phyloP scores from a whole-genome alignment of 2,797 vertebrate genomes.

The Hoplostethus atlanticus region DNA sequence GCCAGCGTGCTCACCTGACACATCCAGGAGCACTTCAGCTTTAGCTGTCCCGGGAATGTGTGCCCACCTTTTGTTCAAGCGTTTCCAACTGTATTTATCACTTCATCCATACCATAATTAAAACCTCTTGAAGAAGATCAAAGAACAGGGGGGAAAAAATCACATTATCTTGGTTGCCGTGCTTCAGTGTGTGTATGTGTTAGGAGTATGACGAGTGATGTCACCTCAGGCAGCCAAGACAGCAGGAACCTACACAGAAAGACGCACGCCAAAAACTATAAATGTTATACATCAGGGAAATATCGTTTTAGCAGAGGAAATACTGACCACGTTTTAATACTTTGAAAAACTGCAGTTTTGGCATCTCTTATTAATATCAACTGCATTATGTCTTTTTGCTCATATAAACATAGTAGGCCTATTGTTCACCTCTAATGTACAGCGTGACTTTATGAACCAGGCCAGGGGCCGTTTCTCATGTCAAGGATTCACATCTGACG shows the following conservation, averaged over 20 bases:
- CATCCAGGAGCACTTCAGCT: slow-evolving; percentile 52
- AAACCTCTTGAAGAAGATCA: background rate
- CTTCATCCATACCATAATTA: slow-evolving; percentile 25
- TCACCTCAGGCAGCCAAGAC: background rate
- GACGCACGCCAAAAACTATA: background rate
- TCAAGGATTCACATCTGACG: background rate
- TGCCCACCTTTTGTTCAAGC: slow-evolving; percentile 40
- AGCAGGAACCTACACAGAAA: too few species aligned
- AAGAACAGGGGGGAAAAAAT: background rate
- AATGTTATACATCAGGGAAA: background rate
- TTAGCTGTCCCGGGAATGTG: slow-evolving; percentile 67
- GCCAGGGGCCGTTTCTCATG: background rate
- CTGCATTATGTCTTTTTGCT: background rate
- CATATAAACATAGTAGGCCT: background rate
- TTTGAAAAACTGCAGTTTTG: background rate
- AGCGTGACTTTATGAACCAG: slow-evolving; percentile 15
- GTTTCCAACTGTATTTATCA: slow-evolving; percentile 51
- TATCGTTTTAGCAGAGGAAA: background rate
- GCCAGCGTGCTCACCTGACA: slow-evolving; percentile 74
- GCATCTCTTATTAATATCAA: background rate
- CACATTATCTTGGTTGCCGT: background rate
- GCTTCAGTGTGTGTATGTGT: background rate
- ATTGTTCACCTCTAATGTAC: background rate
- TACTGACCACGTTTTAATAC: background rate
- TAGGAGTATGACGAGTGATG: background rate